phyloP scores from a whole-genome alignment of 1,140 invertebrate genomes.

The Nilaparvata lugens region DNA sequence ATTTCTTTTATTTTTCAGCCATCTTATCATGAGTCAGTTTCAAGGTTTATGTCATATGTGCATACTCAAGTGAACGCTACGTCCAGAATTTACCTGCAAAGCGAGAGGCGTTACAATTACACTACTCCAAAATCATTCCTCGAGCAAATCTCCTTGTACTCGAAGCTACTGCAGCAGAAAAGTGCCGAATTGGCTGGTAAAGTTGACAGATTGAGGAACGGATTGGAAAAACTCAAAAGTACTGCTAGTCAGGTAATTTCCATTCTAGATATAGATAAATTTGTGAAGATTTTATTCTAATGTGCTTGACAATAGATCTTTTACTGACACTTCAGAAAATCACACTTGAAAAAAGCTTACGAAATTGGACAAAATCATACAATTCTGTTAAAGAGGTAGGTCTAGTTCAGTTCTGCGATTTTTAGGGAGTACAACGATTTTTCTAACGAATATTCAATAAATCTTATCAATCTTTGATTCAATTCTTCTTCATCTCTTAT shows the following conservation, averaged over 20 bases:
- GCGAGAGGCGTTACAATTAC: conserved; percentile 90
- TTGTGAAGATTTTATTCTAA: too few species aligned
- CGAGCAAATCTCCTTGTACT: conserved; percentile 90
- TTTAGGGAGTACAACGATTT: too few species aligned
- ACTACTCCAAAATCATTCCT: conserved; percentile 95
- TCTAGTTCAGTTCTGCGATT: too few species aligned
- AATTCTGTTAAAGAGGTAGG: too few species aligned
- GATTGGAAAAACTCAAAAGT: conserved; percentile 79
- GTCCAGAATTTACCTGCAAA: conserved; percentile 74
- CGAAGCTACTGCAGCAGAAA: conserved; percentile 76
- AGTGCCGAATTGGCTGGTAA: conserved; percentile 70
- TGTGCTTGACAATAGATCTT: too few species aligned
- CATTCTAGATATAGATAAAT: too few species aligned
- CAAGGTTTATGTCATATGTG: conserved; percentile 89
- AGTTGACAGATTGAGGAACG: conserved; percentile 83
- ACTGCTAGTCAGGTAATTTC: conserved; percentile 62
- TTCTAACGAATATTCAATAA: too few species aligned
- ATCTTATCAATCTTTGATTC: too few species aligned
- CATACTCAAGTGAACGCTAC: conserved; percentile 89
- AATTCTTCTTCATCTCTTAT: too few species aligned
- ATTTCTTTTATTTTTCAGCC: conserved; percentile 42
- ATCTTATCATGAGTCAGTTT: conserved; percentile 60
- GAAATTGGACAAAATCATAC: too few species aligned
- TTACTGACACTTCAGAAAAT: too few species aligned
- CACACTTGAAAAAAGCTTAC: too few species aligned